Evolutionary conservation across 2,797 vertebrate species (phyloP).

Genomic region (Brotula barbata): DNA sequence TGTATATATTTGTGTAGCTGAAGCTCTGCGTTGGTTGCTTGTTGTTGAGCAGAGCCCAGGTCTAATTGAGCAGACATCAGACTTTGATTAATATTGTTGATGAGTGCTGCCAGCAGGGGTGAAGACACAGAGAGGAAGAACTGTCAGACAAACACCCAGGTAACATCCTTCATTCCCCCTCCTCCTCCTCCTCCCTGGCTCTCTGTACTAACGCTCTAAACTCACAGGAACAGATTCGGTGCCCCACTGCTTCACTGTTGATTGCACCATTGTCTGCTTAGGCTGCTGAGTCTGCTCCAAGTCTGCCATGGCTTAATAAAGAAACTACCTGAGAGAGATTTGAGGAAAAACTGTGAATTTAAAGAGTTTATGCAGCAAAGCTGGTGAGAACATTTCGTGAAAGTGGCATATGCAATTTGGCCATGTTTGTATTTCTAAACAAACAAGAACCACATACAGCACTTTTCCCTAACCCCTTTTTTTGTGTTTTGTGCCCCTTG

Average conservation of each 20-base stretch:
- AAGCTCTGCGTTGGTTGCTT: conserved; percentile 56
- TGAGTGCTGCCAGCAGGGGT: conserved; percentile 73
- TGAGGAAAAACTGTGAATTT: no score
- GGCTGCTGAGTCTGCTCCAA: conserved; percentile 51
- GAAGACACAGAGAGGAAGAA: conserved; percentile 68
- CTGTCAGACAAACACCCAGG: conserved; percentile 72
- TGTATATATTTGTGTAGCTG: conserved; percentile 45
- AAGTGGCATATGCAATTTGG: no score
- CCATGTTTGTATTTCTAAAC: no score
- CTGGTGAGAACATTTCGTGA: no score
- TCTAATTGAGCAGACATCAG: conserved; percentile 75
- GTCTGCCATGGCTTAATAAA: no score
- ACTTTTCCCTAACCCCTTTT: no score
- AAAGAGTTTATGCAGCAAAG: no score
- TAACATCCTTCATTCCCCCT: conserved; percentile 70
- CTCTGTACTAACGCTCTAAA: conserved; percentile 9
- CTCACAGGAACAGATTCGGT: conserved; percentile 58
- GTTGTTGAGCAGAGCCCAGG: conserved; percentile 55
- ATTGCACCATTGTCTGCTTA: conserved; percentile 68
- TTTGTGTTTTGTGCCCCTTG: no score
- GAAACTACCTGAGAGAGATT: no score
- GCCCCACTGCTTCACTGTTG: conserved; percentile 60
- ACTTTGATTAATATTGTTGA: conserved; percentile 81
- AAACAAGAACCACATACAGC: no score
- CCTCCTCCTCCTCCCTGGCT: conserved; percentile 18